phyloP scores from a whole-genome alignment of 2,888 invertebrate species.

The Sylvicola fuscatus region DNA sequence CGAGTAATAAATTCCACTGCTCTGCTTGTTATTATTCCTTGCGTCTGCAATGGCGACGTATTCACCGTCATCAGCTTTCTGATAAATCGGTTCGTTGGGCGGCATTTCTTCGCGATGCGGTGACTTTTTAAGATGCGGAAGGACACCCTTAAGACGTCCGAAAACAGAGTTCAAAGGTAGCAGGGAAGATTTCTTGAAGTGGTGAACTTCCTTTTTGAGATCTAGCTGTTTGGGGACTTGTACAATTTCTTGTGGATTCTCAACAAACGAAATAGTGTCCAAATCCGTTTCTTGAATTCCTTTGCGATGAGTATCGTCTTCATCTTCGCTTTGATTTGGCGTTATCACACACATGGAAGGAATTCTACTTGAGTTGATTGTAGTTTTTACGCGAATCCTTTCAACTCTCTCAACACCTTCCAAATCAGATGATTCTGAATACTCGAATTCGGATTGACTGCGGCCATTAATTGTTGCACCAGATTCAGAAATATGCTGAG shows the following conservation, averaged over 20 bases:
- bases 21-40: slow-evolving; percentile 47
- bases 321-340: slow-evolving; percentile 72
- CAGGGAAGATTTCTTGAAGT: slow-evolving; percentile 25
- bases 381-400: slow-evolving; percentile 66
- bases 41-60: slow-evolving; percentile 74
- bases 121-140: slow-evolving; percentile 33
- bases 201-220: slow-evolving; percentile 9
- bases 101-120: slow-evolving; percentile 10
- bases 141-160: slow-evolving; percentile 45
- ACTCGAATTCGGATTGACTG: slow-evolving; percentile 58
- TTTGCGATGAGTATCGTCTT: slow-evolving; percentile 25
- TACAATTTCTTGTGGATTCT: slow-evolving; percentile 14
- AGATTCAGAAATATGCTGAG: slow-evolving; percentile 24
- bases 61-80: slow-evolving; percentile 43
- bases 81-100: slow-evolving; percentile 14
- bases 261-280: slow-evolving; percentile 10
- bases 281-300: slow-evolving; percentile 12
- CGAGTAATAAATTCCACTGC: slow-evolving; percentile 33
- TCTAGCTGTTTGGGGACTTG: slow-evolving; percentile 9
- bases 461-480: slow-evolving; percentile 28
- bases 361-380: slow-evolving; percentile 68
- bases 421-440: slow-evolving; percentile 69
- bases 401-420: slow-evolving; percentile 78
- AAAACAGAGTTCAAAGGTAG: slow-evolving; percentile 51
- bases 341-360: slow-evolving; percentile 87